Conservation (phyloP, 1,140 invertebrate species). For the Arctopsyche grandis region DNA sequence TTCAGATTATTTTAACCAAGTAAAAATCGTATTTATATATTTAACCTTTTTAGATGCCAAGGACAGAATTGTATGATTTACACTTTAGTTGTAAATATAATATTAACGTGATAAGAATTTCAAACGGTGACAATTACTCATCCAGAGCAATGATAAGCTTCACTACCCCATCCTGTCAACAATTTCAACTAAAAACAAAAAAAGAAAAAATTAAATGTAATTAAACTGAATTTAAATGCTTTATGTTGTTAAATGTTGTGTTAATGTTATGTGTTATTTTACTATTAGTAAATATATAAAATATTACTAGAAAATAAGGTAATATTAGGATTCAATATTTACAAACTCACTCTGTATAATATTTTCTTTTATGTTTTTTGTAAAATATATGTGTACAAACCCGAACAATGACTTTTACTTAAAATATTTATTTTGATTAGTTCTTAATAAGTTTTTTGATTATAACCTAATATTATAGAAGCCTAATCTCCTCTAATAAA, state of each 20-base stretch:
- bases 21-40: background rate
- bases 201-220: conserved; percentile 52
- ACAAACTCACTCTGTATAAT: background rate
- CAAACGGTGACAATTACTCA: conserved; percentile 10
- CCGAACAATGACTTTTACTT: too few species aligned
- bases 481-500: too few species aligned
- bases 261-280: conserved; percentile 54
- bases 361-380: background rate
- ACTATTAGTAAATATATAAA: conserved; percentile 47
- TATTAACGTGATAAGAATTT: conserved; percentile 45
- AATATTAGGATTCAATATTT: background rate
- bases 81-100: conserved; percentile 49
- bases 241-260: conserved; percentile 52
- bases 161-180: conserved; percentile 46
- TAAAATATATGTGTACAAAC: background rate
- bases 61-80: conserved; percentile 46
- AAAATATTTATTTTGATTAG: too few species aligned
- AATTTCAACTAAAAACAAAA: conserved; percentile 46
- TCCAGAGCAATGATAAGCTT: conserved; percentile 38
- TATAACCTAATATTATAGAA: too few species aligned
- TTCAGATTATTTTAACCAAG: too few species aligned
- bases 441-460: too few species aligned
- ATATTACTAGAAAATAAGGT: background rate
- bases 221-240: conserved; percentile 36
- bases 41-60: conserved; percentile 38